phyloP scores from a whole-genome alignment of 2,797 vertebrate species.

The Rhincodon typus region DNA sequence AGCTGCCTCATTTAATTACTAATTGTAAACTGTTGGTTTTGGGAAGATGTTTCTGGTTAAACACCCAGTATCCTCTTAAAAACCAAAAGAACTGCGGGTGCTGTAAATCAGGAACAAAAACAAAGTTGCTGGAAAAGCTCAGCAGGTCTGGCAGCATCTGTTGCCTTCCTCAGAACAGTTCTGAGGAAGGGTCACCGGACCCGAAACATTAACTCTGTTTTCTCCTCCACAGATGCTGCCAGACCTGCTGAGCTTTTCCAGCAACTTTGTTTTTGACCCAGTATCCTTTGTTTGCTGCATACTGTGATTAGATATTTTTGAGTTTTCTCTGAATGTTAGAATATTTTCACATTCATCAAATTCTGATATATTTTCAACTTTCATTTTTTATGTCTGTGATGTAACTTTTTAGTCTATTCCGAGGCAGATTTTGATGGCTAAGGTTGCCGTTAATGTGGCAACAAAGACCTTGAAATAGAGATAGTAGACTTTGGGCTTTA shows the following conservation, averaged over 20 bases:
- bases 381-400: background rate
- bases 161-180: no score
- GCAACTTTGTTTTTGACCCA: background rate
- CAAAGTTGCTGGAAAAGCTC: no score
- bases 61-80: background rate
- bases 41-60: background rate
- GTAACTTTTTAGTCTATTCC: background rate
- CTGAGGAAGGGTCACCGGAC: no score
- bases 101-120: no score
- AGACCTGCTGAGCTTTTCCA: no score
- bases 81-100: no score
- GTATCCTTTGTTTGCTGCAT: background rate
- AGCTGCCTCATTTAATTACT: background rate
- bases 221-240: no score
- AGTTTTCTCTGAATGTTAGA: background rate
- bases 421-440: background rate
- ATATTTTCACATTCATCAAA: background rate
- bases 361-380: background rate
- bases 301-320: no score
- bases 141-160: no score
- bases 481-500: background rate
- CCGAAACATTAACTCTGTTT: no score
- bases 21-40: background rate
- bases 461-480: no score
- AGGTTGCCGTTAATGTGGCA: no score